Evolutionary conservation across 1,140 invertebrate species (phyloP), one percentile per base, ranked within the genome.

Genomic region (Carposina sasakii): DNA sequence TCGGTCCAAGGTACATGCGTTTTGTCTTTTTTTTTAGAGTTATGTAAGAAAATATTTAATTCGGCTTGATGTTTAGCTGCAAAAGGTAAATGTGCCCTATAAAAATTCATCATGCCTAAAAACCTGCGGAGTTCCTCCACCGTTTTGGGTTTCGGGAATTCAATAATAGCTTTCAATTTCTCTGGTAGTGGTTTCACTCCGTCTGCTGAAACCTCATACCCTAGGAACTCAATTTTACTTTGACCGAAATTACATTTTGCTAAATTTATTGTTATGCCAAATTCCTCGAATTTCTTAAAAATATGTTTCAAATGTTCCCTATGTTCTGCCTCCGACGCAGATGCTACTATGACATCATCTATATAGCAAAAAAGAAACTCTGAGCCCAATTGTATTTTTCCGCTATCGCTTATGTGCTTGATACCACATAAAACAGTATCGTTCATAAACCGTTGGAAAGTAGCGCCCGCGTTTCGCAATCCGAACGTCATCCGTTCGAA

Each of bases 371-470:
- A n/a, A n/a, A n/a, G n/a, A n/a, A n/a, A n/a, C n/a, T n/a, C n/a
- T n/a, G n/a, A n/a, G n/a, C n/a, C n/a, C n/a, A 72, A 86, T 24
- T 63, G 52, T 6, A 76, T 54, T 9, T n/a, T n/a, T n/a, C n/a
- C n/a, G n/a, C n/a, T n/a, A n/a, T n/a, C n/a, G n/a, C n/a, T n/a
- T n/a, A n/a, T n/a, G n/a, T n/a, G n/a, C n/a, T n/a, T n/a, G n/a
- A n/a, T n/a, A n/a, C 62, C 81, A 31, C 15, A 3, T 20, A 39
- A 39, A 12, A 39, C 20, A 12, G 36, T 21, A 16, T 34, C 13
- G 22, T 39, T 8, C 52, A 88, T 85, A 9, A 84, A 70, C 2
- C 87, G 50, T 56, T 88, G 83, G 48, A 86, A 88, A 0, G 59
- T 67, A 46, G 84, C 71, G 3, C 71, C 71, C 8, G 83, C 76